Evolutionary conservation across 2,797 vertebrate species (phyloP).

Genomic region (Cynopterus sphinx): DNA sequence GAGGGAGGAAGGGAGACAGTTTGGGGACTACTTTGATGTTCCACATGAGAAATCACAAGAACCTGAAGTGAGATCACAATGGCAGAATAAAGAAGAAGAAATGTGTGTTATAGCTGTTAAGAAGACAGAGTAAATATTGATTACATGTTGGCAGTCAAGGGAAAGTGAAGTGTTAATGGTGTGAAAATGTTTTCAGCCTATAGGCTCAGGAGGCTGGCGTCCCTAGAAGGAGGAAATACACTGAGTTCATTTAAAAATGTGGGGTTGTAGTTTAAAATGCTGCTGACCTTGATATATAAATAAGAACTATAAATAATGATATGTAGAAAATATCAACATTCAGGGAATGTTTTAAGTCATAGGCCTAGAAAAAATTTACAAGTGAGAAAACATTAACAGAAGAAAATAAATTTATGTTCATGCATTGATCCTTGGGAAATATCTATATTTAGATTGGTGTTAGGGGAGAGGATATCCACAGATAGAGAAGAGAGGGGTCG

Average conservation of each 20-base stretch:
- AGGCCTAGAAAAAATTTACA: background rate
- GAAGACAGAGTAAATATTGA: background rate
- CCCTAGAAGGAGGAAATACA: background rate
- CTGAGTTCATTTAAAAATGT: background rate
- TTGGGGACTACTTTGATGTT: background rate
- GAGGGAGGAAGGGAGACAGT: background rate
- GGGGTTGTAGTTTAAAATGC: background rate
- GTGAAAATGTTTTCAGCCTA: background rate
- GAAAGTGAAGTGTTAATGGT: background rate
- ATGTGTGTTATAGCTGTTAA: background rate
- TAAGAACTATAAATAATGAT: background rate
- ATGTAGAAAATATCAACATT: background rate
- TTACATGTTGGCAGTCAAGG: background rate
- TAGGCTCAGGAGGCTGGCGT: background rate
- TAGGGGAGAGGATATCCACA: background rate
- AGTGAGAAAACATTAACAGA: background rate
- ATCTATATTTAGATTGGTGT: background rate
- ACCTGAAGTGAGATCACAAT: background rate
- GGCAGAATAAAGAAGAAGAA: background rate
- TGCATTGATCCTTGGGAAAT: background rate
- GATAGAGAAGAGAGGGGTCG: background rate
- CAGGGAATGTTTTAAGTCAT: background rate
- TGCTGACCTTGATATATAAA: background rate
- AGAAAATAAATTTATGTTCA: background rate
- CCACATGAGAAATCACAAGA: background rate